Conservation (phyloP, 2,113 vertebrate species). For the Empidonax traillii region DNA sequence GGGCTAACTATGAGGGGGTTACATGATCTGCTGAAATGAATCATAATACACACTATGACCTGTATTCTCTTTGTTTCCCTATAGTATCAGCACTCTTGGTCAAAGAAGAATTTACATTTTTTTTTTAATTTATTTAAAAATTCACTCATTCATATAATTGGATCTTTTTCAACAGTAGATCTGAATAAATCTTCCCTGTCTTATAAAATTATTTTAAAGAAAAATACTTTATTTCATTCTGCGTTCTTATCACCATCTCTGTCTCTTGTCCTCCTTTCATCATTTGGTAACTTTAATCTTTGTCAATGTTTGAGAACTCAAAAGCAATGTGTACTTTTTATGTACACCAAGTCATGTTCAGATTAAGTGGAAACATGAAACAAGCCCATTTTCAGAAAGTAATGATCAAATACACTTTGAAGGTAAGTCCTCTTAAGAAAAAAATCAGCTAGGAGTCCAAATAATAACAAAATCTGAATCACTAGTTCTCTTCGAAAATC, state of each 20-base stretch:
- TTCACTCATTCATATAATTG: accelerated
- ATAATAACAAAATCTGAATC: background rate
- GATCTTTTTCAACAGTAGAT: background rate
- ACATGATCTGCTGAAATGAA: background rate
- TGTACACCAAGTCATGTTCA: background rate
- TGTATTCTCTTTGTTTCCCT: background rate
- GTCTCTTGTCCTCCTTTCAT: background rate
- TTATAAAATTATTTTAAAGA: background rate
- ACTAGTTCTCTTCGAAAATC: background rate
- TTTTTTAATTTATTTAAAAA: background rate
- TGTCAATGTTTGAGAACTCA: background rate
- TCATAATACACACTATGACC: background rate
- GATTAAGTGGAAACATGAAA: background rate
- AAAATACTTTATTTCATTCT: background rate
- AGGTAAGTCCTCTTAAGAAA: background rate
- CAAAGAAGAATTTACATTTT: background rate
- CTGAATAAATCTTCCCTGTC: background rate
- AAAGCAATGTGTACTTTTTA: background rate
- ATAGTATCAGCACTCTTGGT: background rate
- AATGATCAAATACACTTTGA: background rate
- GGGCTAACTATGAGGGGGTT: background rate
- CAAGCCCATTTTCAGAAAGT: background rate
- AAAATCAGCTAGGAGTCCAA: background rate
- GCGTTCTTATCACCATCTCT: background rate
- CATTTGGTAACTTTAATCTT: background rate